Base-by-base conservation (phyloP, 2,888 invertebrate genomes). In the Acronicta leporina region DNA sequence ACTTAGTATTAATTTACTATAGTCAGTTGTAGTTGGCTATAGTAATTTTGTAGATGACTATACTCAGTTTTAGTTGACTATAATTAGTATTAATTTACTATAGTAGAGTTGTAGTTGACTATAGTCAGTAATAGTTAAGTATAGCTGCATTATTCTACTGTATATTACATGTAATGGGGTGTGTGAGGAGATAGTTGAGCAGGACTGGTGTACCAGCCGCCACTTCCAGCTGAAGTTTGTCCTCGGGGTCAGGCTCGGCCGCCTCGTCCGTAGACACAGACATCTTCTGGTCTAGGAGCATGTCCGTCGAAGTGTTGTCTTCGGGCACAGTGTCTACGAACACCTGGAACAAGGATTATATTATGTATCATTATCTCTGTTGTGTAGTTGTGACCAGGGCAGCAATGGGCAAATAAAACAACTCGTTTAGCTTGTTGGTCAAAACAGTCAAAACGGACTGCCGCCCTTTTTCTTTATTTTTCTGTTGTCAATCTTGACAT, bases 151-250 rank as follows among this genome's bases (percentile, higher is more conserved):
- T 2, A 35, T 15, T 30, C 68, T 84, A 91, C 73, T 91, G 90
- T 46, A 95, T 86, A 20, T 73, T 65, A 60, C 94, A 94, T 6
- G 92, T 90, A 10, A 94, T 87, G 0, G 94, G 94, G 61, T 94
- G 94, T 0, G 90, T 92, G 0, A 95, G 73, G 1, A 95, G 55
- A 55, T 94, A 90, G 73, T 94, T 92, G 0, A 94, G 85, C 3
- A 94, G 74, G 0, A 94, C 87, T 0, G 95, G 93, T 0, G 95
- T 94, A 0, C 93, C 94, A 0, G 94, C 94, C 0, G 94, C 94
- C 2, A 94, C 94, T 56, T 93, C 94, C 9, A 93, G 68, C 38
- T 92, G 85, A 35, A 92, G 64, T 0, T 83, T 83, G 0, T 81
- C 79, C 10, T 82, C 84, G 0, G 45, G 55, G 1, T 82, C 82